Evolutionary conservation across 2,797 vertebrate genomes (phyloP), one percentile per base, ranked within the genome.

Genomic region (Brotula barbata): DNA sequence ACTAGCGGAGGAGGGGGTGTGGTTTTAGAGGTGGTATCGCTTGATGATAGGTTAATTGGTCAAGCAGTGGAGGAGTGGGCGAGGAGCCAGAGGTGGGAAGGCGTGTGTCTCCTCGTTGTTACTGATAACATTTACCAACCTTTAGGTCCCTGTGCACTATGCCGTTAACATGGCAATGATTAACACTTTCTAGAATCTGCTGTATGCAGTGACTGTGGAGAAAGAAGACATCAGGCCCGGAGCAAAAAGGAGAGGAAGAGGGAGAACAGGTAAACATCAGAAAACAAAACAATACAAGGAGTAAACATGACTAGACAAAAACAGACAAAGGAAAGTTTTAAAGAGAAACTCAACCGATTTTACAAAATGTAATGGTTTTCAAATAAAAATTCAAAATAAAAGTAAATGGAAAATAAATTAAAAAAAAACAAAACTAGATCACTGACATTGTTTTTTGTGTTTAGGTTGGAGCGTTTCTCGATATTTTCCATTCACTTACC

Each of bases 131-230:
- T 78, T 91, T 94, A 96, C 95, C 94, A 94, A 97, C 96, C 95
- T 98, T 96, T 87, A 97, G 92, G 92, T 97, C 95, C 91, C 95
- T 97, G 94, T 97, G 94, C 85, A 96, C 94, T 94, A 96, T 95
- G 93, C 93, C 94, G 93, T 94, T 95, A 90, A 94, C 88, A 88
- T 97, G 95, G 92, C 95, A 97, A 90, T 96, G 94, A 95, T 94
- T 96, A 93, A 97, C 95, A 94, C 95, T 96, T 93, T 97, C 94
- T 95, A 97, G 93, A 94, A 96, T 95, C 94, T 97, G 95, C 92
- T 98, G 95, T 93, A 96, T 98, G 94, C 95, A 98, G 92, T 97
- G 94, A 94, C 94, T 95, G 95, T 84, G 91, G 91, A 85, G 73
- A 74, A 80, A 63, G 73, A 47, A 81, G 51, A 71, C 41, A 75